Evolutionary conservation across 1,140 invertebrate species (phyloP).

Genomic region (Orius insidiosus): DNA sequence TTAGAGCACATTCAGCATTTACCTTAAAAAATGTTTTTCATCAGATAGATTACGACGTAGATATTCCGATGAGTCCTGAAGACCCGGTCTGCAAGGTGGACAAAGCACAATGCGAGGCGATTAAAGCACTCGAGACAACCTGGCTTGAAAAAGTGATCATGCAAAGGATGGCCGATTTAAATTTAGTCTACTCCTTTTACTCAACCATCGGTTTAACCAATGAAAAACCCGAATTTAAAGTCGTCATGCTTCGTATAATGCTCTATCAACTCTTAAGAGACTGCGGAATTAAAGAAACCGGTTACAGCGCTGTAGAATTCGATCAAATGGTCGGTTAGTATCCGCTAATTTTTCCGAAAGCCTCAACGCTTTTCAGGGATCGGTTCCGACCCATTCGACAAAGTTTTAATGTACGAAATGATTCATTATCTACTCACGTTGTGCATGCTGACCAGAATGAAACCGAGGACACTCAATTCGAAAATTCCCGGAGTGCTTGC

Average conservation of each 20-base stretch:
- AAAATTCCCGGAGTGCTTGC: conserved; percentile 4
- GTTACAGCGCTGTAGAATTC: not conserved
- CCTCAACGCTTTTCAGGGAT: conserved; percentile 1
- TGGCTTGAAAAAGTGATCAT: conserved; percentile 7
- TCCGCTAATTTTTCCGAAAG: not conserved
- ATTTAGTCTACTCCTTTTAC: conserved; percentile 4
- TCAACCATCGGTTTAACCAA: not conserved
- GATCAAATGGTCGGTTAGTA: conserved; percentile 4
- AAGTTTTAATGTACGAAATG: conserved; percentile 9
- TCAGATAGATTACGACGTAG: not conserved
- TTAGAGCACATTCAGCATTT: no score
- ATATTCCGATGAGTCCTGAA: not conserved
- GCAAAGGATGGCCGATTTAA: not conserved
- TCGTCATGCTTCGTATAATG: conserved; percentile 18
- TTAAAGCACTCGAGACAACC: not conserved
- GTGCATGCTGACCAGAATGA: not conserved
- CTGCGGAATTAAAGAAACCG: conserved; percentile 21
- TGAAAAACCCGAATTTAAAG: not conserved
- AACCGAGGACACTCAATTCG: not conserved
- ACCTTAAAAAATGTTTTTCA: no score
- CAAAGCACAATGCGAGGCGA: no score
- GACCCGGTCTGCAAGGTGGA: not conserved
- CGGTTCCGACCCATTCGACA: conserved; percentile 8
- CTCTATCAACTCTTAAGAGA: conserved; percentile 40
- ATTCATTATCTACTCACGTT: conserved; percentile 9